phyloP scores from a whole-genome alignment of 2,888 invertebrate genomes.

The Resseliella maxima region DNA sequence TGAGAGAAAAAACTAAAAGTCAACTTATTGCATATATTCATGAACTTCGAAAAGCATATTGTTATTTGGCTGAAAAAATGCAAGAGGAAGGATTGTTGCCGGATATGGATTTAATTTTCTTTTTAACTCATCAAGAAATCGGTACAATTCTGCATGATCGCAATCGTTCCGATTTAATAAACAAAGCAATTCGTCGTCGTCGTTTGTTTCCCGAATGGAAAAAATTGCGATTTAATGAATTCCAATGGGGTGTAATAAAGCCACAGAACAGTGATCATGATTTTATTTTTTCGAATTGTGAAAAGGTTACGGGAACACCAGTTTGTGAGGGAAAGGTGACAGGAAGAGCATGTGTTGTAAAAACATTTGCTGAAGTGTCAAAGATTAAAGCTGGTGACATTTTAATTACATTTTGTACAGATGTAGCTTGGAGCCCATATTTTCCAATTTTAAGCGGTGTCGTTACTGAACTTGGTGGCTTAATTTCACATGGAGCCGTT shows the following conservation, averaged over 20 bases:
- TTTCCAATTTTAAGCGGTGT: slow-evolving; percentile 83
- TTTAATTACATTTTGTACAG: slow-evolving; percentile 80
- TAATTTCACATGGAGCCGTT: slow-evolving; percentile 80
- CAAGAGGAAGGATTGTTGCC: slow-evolving; percentile 74
- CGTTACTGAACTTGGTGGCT: slow-evolving; percentile 84
- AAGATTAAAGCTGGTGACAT: slow-evolving; percentile 75
- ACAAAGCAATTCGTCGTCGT: slow-evolving; percentile 77
- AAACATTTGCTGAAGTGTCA: slow-evolving; percentile 73
- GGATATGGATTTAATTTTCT: slow-evolving; percentile 74
- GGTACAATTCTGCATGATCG: slow-evolving; percentile 69
- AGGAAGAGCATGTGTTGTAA: slow-evolving; percentile 79
- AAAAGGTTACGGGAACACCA: slow-evolving; percentile 72
- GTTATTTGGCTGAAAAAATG: slow-evolving; percentile 71
- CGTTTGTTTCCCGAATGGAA: slow-evolving; percentile 73
- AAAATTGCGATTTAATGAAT: slow-evolving; percentile 74
- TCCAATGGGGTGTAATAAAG: slow-evolving; percentile 68
- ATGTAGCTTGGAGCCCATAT: slow-evolving; percentile 88
- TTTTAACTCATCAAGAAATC: slow-evolving; percentile 76
- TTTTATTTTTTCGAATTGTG: slow-evolving; percentile 47
- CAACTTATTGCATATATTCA: slow-evolving; percentile 70
- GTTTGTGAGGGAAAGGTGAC: slow-evolving; percentile 77
- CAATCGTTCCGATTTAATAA: slow-evolving; percentile 71
- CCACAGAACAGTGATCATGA: slow-evolving; percentile 62
- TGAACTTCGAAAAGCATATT: slow-evolving; percentile 72
- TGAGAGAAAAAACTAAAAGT: slow-evolving; percentile 77